A percentile compares a stretch with the other conserved stretches of the same genome.
phyloP scores from a whole-genome alignment of 2,888 invertebrate genomes.

The Agriopis aurantiaria region DNA sequence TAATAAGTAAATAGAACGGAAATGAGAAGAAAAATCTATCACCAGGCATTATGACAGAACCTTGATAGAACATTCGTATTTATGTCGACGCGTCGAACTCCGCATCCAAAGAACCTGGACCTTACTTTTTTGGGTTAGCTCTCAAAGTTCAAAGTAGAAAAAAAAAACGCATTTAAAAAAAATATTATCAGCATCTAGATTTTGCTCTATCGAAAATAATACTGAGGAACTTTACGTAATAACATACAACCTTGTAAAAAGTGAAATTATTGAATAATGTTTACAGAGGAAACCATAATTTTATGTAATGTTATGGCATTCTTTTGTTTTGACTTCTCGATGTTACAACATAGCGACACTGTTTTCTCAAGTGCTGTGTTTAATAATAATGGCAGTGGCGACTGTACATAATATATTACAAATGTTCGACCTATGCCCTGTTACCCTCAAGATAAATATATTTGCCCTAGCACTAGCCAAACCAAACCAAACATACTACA shows the following conservation, averaged over 20 bases:
- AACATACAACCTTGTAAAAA: not conserved
- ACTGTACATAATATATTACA: not conserved
- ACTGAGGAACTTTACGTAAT: not conserved
- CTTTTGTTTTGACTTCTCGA: conserved; percentile 14
- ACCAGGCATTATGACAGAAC: too few species aligned
- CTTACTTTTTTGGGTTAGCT: too few species aligned
- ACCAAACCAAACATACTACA: too few species aligned
- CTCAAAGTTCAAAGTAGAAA: too few species aligned
- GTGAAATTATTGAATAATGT: not conserved
- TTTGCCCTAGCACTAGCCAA: too few species aligned
- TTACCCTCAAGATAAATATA: not conserved
- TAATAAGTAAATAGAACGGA: too few species aligned
- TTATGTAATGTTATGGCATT: conserved; percentile 10
- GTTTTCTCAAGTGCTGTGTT: conserved; percentile 1
- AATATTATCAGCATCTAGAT: too few species aligned
- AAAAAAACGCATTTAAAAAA: not conserved
- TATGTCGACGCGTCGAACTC: too few species aligned
- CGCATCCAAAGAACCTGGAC: too few species aligned
- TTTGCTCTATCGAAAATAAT: not conserved
- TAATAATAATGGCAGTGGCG: not conserved
- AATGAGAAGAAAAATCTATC: too few species aligned
- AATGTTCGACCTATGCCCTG: not conserved
- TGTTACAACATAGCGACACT: not conserved
- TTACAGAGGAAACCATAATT: conserved; percentile 5
- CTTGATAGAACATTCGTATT: too few species aligned